Evolutionary conservation across 2,888 invertebrate genomes (phyloP), one percentile per base, ranked within the genome.

Genomic region (Rambutsinella grinnellia): DNA sequence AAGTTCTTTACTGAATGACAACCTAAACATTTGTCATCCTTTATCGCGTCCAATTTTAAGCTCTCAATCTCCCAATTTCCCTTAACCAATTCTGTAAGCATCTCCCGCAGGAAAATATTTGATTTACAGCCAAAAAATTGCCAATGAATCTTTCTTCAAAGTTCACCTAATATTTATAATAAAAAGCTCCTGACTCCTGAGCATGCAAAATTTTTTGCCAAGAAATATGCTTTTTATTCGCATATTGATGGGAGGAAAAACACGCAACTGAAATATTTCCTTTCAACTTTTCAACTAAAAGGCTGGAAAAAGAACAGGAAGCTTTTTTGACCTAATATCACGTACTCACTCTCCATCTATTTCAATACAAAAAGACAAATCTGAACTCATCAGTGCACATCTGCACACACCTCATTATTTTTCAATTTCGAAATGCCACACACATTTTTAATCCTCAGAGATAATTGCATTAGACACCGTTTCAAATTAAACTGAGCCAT

Each of bases 61-160:
- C 21, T 51, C 21, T 51, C 2, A 51, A 51, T 19, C 21, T 56
- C 53, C 28, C 49, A 27, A 19, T 51, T 21, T 65, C 19, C 36
- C 36, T 13, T 23, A 51, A 26, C n/a, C 23, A 47, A 26, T 49
- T 28, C 1, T 62, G 62, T 28, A 53, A 19, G 19, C 5, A 51
- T 51, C 19, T 17, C 8, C 54, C 15, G n/a, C 57, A 13, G n/a
- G 24, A 27, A 24, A 10, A 19, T 57, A 60, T 65, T 71, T 72
- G 71, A 72, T 72, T 65, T 63, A 65, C 71, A 65, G 71, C 71
- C 71, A 72, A 65, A 58, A 72, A 72, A 63, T 57, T 72, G 36
- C 65, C 49, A 65, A 65, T 72, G 71, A 72, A 72, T 72, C 71
- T 63, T 27, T 70, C 63, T 54, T 49, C 63, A 49, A 63, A 47